A percentile compares a stretch with the other conserved stretches of the same genome.
These are phyloP conservation scores for Pogonus chalceus DNA, from an alignment of 1,140 invertebrate genomes.

Conservation along the genomic window DNA sequence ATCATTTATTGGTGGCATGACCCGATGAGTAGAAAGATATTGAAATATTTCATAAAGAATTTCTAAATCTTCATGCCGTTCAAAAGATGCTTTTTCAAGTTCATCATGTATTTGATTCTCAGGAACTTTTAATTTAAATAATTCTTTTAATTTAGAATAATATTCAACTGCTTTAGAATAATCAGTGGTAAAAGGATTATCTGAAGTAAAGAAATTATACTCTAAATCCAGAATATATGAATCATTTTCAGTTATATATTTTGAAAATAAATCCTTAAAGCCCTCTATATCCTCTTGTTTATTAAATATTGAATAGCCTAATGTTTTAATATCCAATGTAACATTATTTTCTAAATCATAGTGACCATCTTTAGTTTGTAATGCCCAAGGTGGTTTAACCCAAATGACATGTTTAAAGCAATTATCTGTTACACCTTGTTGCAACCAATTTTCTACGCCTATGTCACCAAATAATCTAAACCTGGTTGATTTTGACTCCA, in stretches of 20 bases:
- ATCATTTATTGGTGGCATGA: conserved; percentile 34
- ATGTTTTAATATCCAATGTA: not conserved
- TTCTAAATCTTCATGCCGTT: conserved; percentile 45
- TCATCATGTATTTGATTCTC: conserved; percentile 27
- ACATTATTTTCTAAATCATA: not conserved
- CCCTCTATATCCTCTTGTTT: conserved; percentile 26
- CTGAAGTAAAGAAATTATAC: conserved; percentile 85
- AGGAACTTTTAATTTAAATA: conserved; percentile 44
- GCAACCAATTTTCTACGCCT: not conserved
- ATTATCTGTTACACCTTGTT: not conserved
- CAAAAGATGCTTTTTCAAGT: conserved; percentile 37
- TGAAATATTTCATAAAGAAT: conserved; percentile 51
- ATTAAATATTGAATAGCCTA: conserved; percentile 9
- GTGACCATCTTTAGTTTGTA: not conserved
- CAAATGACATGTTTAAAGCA: conserved; percentile 1
- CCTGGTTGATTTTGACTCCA: not conserved
- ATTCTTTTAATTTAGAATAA: conserved; percentile 45
- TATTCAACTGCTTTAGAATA: conserved; percentile 61
- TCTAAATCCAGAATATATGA: conserved; percentile 78
- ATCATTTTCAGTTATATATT: conserved; percentile 13
- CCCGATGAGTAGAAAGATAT: conserved; percentile 47
- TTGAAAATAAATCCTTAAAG: conserved; percentile 13
- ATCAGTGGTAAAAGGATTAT: conserved; percentile 70
- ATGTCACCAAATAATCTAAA: not conserved
- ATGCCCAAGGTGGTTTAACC: not conserved